These are phyloP conservation scores for Bubalus kerabau DNA, from an alignment of 2,113 vertebrate genomes.

Conservation along the genomic window DNA sequence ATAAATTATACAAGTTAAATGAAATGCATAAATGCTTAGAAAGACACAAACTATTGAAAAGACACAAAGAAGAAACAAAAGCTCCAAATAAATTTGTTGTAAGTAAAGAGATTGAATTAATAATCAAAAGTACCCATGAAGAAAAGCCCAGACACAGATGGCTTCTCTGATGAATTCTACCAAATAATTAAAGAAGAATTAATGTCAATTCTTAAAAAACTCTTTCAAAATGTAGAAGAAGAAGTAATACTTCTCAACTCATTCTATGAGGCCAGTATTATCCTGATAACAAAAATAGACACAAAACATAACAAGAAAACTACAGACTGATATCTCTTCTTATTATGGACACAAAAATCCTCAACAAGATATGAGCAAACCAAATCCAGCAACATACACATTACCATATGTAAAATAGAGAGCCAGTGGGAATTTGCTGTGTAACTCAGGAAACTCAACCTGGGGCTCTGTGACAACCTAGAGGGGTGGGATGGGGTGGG, in stretches of 20 bases:
- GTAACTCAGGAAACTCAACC: background rate
- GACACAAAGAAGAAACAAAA: constrained; percentile 19
- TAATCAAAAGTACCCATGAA: constrained; percentile 10
- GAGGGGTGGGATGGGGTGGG: background rate
- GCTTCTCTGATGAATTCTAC: constrained; percentile 10
- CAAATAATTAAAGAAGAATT: constrained; percentile 34
- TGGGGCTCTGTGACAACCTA: background rate
- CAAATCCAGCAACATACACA: background rate
- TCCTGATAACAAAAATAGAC: background rate
- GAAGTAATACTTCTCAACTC: background rate
- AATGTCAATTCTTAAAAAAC: constrained; percentile 28
- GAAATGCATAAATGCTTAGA: constrained; percentile 29
- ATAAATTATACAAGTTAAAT: constrained; percentile 9
- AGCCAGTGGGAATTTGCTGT: background rate
- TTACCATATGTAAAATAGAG: background rate
- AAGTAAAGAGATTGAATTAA: constrained; percentile 22
- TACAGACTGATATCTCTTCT: background rate
- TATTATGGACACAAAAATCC: background rate
- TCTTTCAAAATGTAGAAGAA: constrained; percentile 1
- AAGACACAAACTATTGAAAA: background rate
- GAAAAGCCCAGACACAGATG: background rate
- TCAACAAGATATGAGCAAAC: constrained; percentile 13
- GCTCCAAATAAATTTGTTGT: constrained; percentile 11
- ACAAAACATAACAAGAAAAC: constrained; percentile 3
- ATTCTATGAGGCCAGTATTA: background rate